These are phyloP conservation scores for Haemorhous mexicanus DNA, from an alignment of 2,113 vertebrate genomes.

Conservation along the genomic window DNA sequence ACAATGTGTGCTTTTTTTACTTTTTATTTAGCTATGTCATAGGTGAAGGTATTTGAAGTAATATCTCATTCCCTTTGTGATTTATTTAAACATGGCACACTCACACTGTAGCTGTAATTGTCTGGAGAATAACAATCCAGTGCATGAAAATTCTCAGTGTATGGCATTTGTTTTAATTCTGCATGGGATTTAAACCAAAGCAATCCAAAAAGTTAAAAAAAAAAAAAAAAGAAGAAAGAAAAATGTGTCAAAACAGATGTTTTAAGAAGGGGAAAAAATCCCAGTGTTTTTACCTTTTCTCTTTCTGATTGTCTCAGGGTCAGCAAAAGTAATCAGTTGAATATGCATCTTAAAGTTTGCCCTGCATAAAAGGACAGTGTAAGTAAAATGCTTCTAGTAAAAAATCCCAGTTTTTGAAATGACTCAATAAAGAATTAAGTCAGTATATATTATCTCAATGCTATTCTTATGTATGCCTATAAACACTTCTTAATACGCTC, in stretches of 20 bases:
- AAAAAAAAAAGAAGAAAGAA: background rate
- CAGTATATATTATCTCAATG: background rate
- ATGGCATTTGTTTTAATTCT: slow-evolving; percentile 13
- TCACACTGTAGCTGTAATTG: background rate
- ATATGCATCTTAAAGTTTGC: background rate
- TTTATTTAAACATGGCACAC: background rate
- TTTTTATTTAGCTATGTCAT: background rate
- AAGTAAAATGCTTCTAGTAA: background rate
- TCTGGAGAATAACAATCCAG: background rate
- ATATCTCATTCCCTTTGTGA: background rate
- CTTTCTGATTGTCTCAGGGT: background rate
- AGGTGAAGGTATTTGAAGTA: background rate
- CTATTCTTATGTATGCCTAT: background rate
- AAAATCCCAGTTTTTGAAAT: background rate
- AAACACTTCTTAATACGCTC: background rate
- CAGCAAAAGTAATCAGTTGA: background rate
- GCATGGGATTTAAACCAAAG: background rate
- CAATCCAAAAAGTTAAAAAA: background rate
- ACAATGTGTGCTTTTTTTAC: background rate
- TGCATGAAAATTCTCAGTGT: background rate
- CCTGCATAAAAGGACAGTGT: background rate
- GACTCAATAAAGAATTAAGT: background rate
- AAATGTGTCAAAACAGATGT: slow-evolving; percentile 2
- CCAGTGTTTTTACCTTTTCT: background rate
- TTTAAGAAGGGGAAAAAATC: rapidly evolving